Base-by-base conservation (phyloP, 2,888 invertebrate species). In the Diogma glabrata region DNA sequence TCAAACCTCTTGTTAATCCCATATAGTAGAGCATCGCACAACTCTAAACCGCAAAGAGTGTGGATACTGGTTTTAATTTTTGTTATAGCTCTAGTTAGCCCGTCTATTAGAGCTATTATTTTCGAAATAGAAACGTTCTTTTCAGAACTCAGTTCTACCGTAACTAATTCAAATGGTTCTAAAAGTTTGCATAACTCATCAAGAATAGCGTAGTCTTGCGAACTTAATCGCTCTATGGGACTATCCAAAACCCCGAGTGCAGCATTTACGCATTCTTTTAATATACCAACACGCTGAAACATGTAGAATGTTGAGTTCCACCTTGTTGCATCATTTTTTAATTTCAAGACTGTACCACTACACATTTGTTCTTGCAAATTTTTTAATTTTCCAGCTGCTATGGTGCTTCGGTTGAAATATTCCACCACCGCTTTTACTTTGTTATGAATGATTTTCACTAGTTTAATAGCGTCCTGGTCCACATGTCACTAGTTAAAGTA, bases 311-410 rank as follows among this genome's bases (percentile, higher is more conserved):
- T 33, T 1, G 58, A 60, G 51, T 60, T 61, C 60, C 60, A 61
- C n/a, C 58, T 47, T 20, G 57, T 60, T n/a, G 38, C 33, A 46
- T 62, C 62, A 57, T 60, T 59, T 52, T 59, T 59, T 8, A 62
- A 53, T n/a, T n/a, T 24, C 10, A 49, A 49, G 17, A 26, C 8
- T 10, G 49, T 8, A 22, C 43, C 28, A 46, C 47, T 47, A 4
- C 20, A 20, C 17, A 40, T 12, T 17, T n/a, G 5, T 28, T 49
- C 22, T 12, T 47, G 51, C 51, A 22, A 49, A 23, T 49, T 24
- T 3, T 47, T 47, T 10, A 62, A 49, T 56, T 59, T 61, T 49
- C 56, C 53, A 16, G 17, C 8, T 10, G 51, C 8, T 22, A 40
- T 46, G 43, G 45, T 46, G 36, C 36, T 36, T 9, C 14, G 36